phyloP scores from a whole-genome alignment of 1,140 invertebrate genomes.

The Adoxophyes honmai region DNA sequence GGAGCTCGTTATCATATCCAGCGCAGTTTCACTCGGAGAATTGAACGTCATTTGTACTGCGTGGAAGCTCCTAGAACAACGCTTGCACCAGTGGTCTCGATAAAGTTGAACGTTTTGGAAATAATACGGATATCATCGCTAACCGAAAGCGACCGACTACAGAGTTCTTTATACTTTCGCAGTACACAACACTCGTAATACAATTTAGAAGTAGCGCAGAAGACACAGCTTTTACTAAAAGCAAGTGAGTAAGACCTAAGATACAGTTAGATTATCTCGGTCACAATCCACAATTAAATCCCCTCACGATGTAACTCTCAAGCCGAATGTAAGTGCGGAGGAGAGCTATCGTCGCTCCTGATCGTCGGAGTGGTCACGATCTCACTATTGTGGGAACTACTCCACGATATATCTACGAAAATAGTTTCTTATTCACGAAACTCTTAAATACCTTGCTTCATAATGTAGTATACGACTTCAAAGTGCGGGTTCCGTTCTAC shows the following conservation, averaged over 20 bases:
- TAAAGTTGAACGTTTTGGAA: no score
- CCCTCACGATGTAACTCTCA: conserved; percentile 39
- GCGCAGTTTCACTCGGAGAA: no score
- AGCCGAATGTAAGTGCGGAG: conserved; percentile 33
- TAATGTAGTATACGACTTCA: background rate
- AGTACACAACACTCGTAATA: no score
- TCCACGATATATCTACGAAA: conserved; percentile 11
- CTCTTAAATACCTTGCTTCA: conserved; percentile 2
- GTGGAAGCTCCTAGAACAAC: no score
- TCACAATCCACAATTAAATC: conserved; percentile 42
- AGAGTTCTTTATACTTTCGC: no score
- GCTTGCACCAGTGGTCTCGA: no score
- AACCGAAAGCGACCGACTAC: no score
- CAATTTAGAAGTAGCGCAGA: no score
- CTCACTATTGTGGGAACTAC: conserved; percentile 46
- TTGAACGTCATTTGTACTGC: no score
- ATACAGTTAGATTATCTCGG: conserved; percentile 32
- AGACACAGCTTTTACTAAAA: no score
- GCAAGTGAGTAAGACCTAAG: background rate
- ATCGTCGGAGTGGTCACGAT: conserved; percentile 55
- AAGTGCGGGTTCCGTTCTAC: conserved; percentile 3
- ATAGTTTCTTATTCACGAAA: conserved; percentile 13
- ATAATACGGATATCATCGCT: no score
- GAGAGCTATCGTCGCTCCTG: conserved; percentile 42
- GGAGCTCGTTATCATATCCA: no score